Evolutionary conservation across 92 coral and sea anemone genomes (phyloP).

Genomic region (Porites divaricata): DNA sequence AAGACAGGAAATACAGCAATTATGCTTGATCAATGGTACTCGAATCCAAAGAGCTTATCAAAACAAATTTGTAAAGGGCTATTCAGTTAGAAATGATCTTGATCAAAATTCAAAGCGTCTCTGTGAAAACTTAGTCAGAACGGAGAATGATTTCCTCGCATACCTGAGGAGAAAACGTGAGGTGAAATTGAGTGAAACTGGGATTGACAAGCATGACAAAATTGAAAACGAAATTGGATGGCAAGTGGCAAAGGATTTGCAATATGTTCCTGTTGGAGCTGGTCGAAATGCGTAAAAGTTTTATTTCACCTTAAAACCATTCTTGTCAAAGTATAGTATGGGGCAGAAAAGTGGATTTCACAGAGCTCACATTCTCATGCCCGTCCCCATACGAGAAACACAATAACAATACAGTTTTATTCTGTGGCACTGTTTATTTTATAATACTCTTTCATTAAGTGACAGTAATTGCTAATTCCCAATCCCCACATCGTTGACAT

Average conservation of each 20-base stretch:
- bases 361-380: not conserved
- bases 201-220: too few relatives aligned
- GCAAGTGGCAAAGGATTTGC: too few relatives aligned
- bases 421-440: too few relatives aligned
- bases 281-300: too few relatives aligned
- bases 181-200: not conserved
- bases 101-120: constrained; percentile 32
- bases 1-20: not conserved
- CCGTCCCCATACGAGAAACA: too few relatives aligned
- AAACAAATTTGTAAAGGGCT: constrained; percentile 78
- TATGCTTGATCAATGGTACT: not conserved
- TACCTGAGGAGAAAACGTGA: not conserved
- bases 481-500: too few relatives aligned
- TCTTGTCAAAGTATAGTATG: not conserved
- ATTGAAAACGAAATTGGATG: too few relatives aligned
- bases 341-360: not conserved
- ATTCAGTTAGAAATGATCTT: constrained; percentile 44
- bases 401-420: too few relatives aligned
- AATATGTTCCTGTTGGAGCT: not conserved
- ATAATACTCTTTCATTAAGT: too few relatives aligned
- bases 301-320: not conserved
- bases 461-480: too few relatives aligned
- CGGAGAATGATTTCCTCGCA: constrained; percentile 66
- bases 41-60: constrained; percentile 71
- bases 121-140: constrained; percentile 72